Percentiles rank a stretch among this genome's conserved stretches.
These are phyloP conservation scores for Dendrocincla tyrannina DNA, from an alignment of 2,797 vertebrate genomes.

Conservation along the genomic window DNA sequence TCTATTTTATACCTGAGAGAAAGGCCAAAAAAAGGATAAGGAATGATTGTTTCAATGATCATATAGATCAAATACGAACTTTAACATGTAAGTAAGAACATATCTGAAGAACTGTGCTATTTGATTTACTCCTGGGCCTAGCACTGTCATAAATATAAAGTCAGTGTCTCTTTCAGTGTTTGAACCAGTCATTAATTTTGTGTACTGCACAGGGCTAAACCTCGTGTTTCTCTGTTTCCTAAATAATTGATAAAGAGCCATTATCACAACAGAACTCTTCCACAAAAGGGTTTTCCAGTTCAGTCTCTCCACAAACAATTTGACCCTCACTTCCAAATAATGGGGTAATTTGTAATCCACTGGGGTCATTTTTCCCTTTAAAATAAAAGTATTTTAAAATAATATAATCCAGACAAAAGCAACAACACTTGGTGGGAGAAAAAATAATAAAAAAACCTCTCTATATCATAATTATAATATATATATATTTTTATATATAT, in stretches of 20 bases:
- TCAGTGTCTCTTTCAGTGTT: not conserved
- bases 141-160: conserved; percentile 17
- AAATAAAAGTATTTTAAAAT: not conserved
- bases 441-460: not conserved
- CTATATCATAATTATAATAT: not conserved
- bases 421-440: not conserved
- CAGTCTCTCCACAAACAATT: not conserved
- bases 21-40: not conserved
- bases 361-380: not conserved
- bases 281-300: not conserved
- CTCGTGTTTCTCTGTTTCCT: conserved; percentile 14
- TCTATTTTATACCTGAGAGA: not conserved
- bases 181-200: not conserved
- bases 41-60: not conserved
- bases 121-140: conserved; percentile 4
- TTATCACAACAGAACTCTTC: not conserved
- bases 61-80: conserved; percentile 33
- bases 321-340: not conserved
- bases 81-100: not conserved
- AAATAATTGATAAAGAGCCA: conserved; percentile 6
- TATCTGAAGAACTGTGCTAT: not conserved
- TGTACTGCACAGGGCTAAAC: not conserved
- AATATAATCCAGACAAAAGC: not conserved
- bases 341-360: not conserved
- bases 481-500: not conserved